Base-by-base conservation (phyloP, 2,888 invertebrate species). In the Macrosoma leucophasiata region DNA sequence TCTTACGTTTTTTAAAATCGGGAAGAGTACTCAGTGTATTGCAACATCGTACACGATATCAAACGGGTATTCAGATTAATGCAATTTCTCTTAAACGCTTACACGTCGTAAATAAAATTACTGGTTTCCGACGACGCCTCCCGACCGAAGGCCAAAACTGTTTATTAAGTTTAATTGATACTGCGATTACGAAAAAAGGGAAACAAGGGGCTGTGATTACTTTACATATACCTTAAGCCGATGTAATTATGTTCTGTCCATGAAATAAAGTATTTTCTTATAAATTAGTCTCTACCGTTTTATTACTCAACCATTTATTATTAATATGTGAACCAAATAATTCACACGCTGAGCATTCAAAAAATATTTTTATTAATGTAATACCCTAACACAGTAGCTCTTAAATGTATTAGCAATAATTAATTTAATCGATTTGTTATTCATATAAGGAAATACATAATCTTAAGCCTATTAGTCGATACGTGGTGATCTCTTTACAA, bases 61-160 rank as follows among this genome's bases (percentile, higher is more conserved):
- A 78, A 78, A 78, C 78, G 70, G 71, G 78, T 79, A 82, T 82
- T 81, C 79, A 79, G 75, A 84, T 84, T 81, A 82, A 81, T 84
- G 82, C 79, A 81, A 82, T 84, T 82, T 81, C 78, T 82, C 78
- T 84, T 84, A 84, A 84, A 79, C 73, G 82, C 77, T 81, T 81
- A 74, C 82, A 82, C 79, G 78, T 81, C 81, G 73, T 82, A 84
- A 81, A 84, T 84, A 79, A 84, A 81, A 84, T 81, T 78, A 74
- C 72, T 66, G 71, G 72, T 74, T 70, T 62, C 62, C 62, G 68
- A 65, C 59, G 64, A 61, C 57, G 57, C 55, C 51, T 56, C 54
- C 39, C 50, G 52, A 55, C 54, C 52, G 63, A 72, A 70, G 71
- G 68, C 64, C 62, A 55, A 58, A 41, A 58, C 46, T 48, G 53